Evolutionary conservation across 2,113 vertebrate genomes (phyloP).

Genomic region (Echinops telfairi): DNA sequence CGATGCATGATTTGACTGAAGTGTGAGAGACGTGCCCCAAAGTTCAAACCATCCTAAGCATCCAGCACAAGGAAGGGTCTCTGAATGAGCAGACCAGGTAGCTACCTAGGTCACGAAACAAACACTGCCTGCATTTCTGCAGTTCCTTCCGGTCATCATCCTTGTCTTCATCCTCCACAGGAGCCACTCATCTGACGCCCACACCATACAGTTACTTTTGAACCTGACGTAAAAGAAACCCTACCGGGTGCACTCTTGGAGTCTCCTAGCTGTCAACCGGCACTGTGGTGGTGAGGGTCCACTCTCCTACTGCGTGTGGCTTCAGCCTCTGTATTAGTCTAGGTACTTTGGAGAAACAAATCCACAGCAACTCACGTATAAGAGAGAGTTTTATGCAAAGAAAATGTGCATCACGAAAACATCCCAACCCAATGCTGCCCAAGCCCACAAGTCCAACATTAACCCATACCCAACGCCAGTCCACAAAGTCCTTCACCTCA

Average conservation of each 20-base stretch:
- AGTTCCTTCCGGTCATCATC: not conserved
- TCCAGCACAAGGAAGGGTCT: not conserved
- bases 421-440: no score
- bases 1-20: not conserved
- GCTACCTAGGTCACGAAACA: not conserved
- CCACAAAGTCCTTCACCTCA: no score
- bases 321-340: conserved; percentile 25
- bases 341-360: no score
- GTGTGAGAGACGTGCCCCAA: not conserved
- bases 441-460: no score
- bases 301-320: not conserved
- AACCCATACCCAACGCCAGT: no score
- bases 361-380: no score
- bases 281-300: not conserved
- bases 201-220: not conserved
- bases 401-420: no score
- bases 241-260: not conserved
- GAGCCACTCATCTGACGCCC: not conserved
- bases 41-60: conserved; percentile 29
- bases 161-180: not conserved
- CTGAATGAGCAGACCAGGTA: not conserved
- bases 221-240: not conserved
- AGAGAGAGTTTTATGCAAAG: no score
- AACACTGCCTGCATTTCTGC: not conserved
- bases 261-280: not conserved